Percentiles rank a stretch among this genome's conserved stretches.
Conservation (phyloP, 2,888 invertebrate genomes). For the Gonocerus acuteangulatus region DNA sequence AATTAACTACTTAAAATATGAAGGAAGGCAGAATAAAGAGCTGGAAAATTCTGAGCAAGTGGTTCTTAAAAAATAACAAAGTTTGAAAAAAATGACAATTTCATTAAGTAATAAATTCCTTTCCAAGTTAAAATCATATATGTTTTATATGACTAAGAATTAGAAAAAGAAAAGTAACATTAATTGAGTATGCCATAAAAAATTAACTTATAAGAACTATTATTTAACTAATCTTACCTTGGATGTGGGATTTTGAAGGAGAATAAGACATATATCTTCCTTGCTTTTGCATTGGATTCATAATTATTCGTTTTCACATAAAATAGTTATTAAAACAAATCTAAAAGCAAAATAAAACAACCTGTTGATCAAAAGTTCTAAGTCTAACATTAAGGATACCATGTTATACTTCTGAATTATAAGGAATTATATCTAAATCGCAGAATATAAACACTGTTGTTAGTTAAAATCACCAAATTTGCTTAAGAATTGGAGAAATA, state of each 20-base stretch:
- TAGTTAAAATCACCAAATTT: not conserved
- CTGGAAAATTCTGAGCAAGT: too few relatives aligned
- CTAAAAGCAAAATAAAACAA: not conserved
- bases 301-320: constrained; percentile 27
- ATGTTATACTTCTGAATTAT: not conserved
- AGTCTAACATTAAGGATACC: not conserved
- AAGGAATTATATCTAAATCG: not conserved
- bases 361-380: not conserved
- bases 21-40: too few relatives aligned
- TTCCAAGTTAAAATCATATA: too few relatives aligned
- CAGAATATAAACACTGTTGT: not conserved
- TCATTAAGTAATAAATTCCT: too few relatives aligned
- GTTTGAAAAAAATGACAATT: too few relatives aligned
- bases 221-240: constrained; percentile 37
- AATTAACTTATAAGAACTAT: too few relatives aligned
- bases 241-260: constrained; percentile 36
- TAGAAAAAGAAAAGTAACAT: not conserved
- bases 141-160: not conserved
- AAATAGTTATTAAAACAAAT: constrained; percentile 3
- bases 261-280: constrained; percentile 38
- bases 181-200: too few relatives aligned
- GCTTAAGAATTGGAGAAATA: not conserved
- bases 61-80: too few relatives aligned
- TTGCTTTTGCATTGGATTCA: constrained; percentile 39
- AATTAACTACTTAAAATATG: too few relatives aligned